phyloP scores from a whole-genome alignment of 2,797 vertebrate genomes.

The Propithecus deckenii region DNA sequence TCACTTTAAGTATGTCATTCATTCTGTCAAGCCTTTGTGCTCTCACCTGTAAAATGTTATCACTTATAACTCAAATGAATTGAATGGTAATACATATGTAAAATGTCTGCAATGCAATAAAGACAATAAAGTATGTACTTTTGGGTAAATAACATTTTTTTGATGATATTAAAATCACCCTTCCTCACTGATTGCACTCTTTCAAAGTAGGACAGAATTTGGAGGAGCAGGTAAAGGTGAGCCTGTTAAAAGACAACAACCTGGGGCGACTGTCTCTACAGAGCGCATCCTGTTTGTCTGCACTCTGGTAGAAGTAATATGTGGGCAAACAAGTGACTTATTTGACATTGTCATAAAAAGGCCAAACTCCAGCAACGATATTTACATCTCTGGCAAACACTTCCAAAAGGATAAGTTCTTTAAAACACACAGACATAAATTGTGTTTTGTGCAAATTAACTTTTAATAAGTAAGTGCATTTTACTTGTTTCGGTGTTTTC shows the following conservation, averaged over 20 bases:
- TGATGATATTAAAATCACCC: background rate
- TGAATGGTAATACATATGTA: background rate
- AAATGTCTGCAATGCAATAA: background rate
- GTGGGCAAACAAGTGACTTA: background rate
- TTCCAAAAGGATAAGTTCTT: background rate
- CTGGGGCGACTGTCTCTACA: background rate
- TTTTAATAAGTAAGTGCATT: background rate
- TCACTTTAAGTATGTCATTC: background rate
- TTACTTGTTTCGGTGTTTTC: background rate
- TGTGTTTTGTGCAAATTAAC: background rate
- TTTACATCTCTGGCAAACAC: background rate
- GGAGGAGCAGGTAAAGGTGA: background rate
- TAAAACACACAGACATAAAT: background rate
- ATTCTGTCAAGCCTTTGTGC: slow-evolving; percentile 5
- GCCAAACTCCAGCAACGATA: background rate
- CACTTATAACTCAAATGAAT: background rate
- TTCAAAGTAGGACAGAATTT: background rate
- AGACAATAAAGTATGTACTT: background rate
- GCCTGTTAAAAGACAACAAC: background rate
- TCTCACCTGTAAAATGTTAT: background rate
- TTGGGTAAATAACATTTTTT: background rate
- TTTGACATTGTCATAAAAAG: background rate
- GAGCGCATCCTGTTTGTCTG: background rate
- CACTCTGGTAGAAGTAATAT: background rate
- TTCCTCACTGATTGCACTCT: background rate